phyloP scores from a whole-genome alignment of 2,797 vertebrate genomes.

The Merluccius polli region DNA sequence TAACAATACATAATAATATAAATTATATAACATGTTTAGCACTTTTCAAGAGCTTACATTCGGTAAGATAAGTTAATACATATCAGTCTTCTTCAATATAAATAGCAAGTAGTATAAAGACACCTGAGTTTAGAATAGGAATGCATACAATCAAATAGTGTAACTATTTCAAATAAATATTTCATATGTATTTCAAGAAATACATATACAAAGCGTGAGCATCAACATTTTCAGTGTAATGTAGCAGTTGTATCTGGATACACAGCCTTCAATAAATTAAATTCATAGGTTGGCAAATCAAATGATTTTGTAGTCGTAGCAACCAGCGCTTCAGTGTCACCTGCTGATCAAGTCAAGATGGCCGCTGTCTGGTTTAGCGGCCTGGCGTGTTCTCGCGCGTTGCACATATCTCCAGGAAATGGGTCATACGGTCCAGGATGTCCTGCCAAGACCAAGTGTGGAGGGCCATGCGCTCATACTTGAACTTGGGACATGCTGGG shows the following conservation, averaged over 20 bases:
- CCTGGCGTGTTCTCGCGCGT: no score
- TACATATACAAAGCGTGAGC: neutral
- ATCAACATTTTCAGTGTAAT: neutral
- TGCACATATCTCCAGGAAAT: neutral
- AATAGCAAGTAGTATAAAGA: neutral
- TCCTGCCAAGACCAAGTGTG: no score
- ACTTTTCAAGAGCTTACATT: conserved; percentile 14
- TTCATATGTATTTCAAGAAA: no score
- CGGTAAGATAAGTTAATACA: neutral
- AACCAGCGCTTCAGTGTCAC: no score
- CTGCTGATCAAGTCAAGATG: no score
- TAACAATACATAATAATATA: conserved; percentile 36
- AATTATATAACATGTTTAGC: conserved; percentile 6
- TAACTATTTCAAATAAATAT: neutral
- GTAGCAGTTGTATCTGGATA: no score
- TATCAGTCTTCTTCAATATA: neutral
- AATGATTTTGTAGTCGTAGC: neutral
- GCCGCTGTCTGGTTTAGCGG: no score
- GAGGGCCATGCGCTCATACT: no score
- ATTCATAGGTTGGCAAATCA: neutral
- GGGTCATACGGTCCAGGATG: neutral
- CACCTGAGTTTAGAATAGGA: neutral
- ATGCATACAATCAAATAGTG: neutral
- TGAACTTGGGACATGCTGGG: no score
- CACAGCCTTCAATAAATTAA: neutral